Evolutionary conservation across 1,140 invertebrate genomes (phyloP).

Genomic region (Eurytemora carolleeae): DNA sequence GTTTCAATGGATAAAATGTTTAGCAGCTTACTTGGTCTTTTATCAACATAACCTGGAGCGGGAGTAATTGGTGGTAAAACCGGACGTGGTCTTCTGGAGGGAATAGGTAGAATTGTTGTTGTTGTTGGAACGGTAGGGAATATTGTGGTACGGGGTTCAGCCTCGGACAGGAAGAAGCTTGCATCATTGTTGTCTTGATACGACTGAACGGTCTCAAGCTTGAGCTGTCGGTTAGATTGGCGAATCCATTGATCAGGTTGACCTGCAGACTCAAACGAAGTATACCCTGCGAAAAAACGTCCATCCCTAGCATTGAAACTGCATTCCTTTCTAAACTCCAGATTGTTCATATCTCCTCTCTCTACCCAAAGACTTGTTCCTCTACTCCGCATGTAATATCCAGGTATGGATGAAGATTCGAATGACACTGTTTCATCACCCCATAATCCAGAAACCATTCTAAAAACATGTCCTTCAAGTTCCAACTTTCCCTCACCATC

Average conservation of each 20-base stretch:
- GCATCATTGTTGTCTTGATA: constrained; percentile 14
- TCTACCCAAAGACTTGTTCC: not conserved
- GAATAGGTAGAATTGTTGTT: not conserved
- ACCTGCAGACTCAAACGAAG: not conserved
- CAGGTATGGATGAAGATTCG: constrained; percentile 7
- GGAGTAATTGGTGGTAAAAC: not conserved
- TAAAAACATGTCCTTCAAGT: constrained; percentile 4
- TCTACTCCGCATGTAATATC: constrained; percentile 4
- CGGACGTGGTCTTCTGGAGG: not conserved
- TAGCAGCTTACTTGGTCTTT: not conserved
- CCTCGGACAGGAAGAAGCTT: constrained; percentile 10
- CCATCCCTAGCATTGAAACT: constrained; percentile 1
- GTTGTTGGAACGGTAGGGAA: not conserved
- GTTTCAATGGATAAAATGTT: not conserved
- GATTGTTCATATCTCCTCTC: not conserved
- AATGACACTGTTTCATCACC: constrained; percentile 12
- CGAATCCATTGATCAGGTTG: constrained; percentile 9
- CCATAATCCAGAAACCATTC: constrained; percentile 5
- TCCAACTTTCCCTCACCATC: too few species aligned
- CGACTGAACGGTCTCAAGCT: not conserved
- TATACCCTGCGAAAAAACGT: constrained; percentile 12
- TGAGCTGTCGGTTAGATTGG: constrained; percentile 5
- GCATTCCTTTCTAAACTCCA: constrained; percentile 2
- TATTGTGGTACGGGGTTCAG: not conserved
- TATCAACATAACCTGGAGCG: not conserved